Conservation (phyloP, 92 coral and sea anemone species). For the Actinernus sp. region DNA sequence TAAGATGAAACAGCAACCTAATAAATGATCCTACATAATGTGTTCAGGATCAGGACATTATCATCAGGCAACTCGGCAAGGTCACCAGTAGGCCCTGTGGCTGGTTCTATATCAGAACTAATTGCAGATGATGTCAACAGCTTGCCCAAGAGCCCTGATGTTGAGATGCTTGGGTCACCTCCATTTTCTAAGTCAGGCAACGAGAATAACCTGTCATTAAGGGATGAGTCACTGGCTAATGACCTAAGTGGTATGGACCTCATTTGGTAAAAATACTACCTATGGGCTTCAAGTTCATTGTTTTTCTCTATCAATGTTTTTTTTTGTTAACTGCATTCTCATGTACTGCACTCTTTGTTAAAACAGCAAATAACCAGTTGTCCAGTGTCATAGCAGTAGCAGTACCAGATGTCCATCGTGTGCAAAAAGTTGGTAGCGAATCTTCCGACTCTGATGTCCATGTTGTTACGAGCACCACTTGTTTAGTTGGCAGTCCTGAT, state of each 20-base stretch:
- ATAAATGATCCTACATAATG: too few species aligned
- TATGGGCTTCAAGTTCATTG: too few species aligned
- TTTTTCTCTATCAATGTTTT: neutral
- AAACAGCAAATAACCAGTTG: neutral
- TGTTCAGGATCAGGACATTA: conserved; percentile 37
- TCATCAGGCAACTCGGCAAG: conserved; percentile 51
- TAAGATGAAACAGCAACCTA: too few species aligned
- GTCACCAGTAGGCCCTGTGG: conserved; percentile 68
- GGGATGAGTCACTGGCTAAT: conserved; percentile 79
- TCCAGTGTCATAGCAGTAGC: neutral
- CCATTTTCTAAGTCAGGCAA: conserved; percentile 48
- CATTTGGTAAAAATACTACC: too few species aligned
- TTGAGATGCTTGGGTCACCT: conserved; percentile 39
- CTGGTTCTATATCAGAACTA: conserved; percentile 62
- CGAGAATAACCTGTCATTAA: conserved; percentile 66
- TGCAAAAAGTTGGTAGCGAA: neutral
- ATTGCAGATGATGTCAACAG: conserved; percentile 34
- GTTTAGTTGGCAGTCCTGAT: neutral
- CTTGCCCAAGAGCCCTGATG: conserved; percentile 74
- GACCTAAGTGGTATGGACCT: too few species aligned
- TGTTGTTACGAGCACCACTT: neutral
- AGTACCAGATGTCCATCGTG: neutral
- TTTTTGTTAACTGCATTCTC: neutral
- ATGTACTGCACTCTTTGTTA: neutral
- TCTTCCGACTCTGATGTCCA: too few species aligned